These are phyloP conservation scores for Drosophila paranaensis DNA, from an alignment of 2,888 invertebrate species.

Conservation along the genomic window DNA sequence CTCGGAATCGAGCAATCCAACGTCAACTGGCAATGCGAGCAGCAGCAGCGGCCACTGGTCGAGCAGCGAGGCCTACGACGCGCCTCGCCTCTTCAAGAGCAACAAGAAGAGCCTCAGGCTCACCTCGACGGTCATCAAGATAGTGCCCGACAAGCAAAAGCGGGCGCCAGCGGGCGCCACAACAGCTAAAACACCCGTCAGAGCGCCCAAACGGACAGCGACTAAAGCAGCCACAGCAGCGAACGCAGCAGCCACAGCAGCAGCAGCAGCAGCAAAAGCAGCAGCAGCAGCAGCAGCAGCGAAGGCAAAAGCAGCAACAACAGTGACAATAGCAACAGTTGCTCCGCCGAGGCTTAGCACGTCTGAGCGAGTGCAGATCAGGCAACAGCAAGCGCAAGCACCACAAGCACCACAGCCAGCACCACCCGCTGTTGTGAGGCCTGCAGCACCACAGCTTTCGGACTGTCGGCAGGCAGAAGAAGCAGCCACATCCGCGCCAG, in stretches of 20 bases:
- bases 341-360: background rate
- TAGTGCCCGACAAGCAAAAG: conserved; percentile 23
- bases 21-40: background rate
- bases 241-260: background rate
- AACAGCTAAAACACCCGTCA: background rate
- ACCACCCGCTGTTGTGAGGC: background rate
- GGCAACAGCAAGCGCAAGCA: conserved; percentile 8
- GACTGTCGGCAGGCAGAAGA: no score
- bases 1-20: conserved; percentile 1
- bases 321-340: conserved; percentile 6
- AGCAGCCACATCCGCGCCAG: background rate
- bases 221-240: background rate
- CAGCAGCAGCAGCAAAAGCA: background rate
- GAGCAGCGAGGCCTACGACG: conserved; percentile 11
- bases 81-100: conserved; percentile 2
- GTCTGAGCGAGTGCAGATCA: conserved; percentile 1
- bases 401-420: background rate
- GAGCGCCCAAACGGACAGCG: background rate
- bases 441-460: background rate
- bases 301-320: background rate
- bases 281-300: background rate
- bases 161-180: background rate
- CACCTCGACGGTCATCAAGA: conserved; percentile 61
- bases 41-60: conserved; percentile 39
- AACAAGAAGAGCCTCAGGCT: conserved; percentile 52